Evolutionary conservation across 2,797 vertebrate genomes (phyloP).

Genomic region (Mus spretus): DNA sequence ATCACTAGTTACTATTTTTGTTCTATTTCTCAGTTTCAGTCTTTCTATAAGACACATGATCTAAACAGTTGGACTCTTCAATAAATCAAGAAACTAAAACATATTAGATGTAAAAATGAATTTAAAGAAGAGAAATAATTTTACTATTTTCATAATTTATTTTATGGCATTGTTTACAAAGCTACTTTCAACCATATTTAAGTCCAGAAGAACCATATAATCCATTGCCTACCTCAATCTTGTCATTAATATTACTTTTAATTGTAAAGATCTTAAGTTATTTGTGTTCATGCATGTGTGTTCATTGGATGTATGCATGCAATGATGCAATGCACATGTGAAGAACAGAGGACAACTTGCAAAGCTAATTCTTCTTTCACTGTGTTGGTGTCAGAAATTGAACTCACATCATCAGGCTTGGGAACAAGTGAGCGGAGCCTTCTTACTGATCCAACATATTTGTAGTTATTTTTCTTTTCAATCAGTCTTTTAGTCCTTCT

Average conservation of each 20-base stretch:
- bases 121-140: neutral
- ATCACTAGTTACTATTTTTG: neutral
- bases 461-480: neutral
- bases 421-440: neutral
- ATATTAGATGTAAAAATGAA: neutral
- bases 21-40: neutral
- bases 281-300: too few relatives aligned
- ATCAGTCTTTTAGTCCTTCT: neutral
- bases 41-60: neutral
- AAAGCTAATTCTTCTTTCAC: neutral
- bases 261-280: too few relatives aligned
- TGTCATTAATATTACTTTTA: neutral
- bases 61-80: neutral
- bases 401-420: neutral
- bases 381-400: neutral
- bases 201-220: neutral
- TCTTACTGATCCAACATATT: neutral
- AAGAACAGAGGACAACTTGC: too few relatives aligned
- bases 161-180: neutral
- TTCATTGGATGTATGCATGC: neutral
- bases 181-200: neutral
- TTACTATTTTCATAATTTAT: neutral
- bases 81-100: neutral
- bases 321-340: neutral
- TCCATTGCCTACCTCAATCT: neutral